These are phyloP conservation scores for Sarcophilus harrisii DNA, from an alignment of 2,797 vertebrate genomes.

Conservation along the genomic window DNA sequence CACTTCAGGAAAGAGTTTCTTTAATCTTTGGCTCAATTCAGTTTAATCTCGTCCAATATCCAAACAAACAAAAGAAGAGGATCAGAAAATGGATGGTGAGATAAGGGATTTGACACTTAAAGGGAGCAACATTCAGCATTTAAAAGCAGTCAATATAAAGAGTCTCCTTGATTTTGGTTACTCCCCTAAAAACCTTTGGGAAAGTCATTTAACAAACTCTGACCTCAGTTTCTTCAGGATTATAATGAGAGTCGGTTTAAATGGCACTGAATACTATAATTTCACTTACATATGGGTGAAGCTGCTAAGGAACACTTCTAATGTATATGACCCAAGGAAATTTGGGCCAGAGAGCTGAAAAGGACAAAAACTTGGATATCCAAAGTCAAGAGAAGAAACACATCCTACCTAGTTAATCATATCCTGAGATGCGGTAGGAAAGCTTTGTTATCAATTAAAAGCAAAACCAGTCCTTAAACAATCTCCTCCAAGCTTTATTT, in stretches of 20 bases:
- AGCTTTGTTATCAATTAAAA: not conserved
- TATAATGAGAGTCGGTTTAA: not conserved
- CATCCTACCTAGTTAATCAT: not conserved
- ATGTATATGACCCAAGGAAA: not conserved
- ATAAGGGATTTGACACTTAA: not conserved
- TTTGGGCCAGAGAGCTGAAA: not conserved
- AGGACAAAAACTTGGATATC: not conserved
- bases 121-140: not conserved
- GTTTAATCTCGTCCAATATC: not conserved
- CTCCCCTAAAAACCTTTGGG: not conserved
- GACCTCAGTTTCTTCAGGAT: not conserved
- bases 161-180: not conserved
- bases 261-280: not conserved
- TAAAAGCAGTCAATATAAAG: not conserved
- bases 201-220: not conserved
- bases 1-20: not conserved
- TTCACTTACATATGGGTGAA: not conserved
- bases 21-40: not conserved
- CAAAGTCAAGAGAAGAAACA: not conserved
- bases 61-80: not conserved
- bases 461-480: not conserved
- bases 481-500: not conserved
- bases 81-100: not conserved
- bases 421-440: not conserved
- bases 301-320: not conserved